Base-by-base conservation (phyloP, 2,888 invertebrate species). In the Sphecodes monilicornis region DNA sequence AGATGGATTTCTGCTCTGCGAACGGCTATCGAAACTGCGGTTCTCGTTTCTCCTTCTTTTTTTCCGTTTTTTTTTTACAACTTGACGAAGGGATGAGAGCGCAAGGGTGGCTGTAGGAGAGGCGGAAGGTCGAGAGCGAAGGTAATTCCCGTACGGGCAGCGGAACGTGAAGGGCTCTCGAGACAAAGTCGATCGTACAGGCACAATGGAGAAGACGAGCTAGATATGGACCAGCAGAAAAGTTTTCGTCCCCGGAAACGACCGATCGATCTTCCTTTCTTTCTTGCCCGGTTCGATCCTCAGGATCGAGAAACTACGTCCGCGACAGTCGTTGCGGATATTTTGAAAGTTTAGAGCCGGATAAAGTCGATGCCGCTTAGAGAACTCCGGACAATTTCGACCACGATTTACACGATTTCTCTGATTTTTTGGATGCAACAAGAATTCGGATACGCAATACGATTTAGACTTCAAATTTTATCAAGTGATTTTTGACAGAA, bases 121-220 rank as follows among this genome's bases (percentile, higher is more conserved):
- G 36, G 66, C 22, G 57, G 76, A 82, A 87, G 76, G 74, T 88
- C 78, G 85, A 87, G 85, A 82, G 75, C 68, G 78, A 81, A 85
- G 84, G 81, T 86, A 89, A 89, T 89, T 89, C 90, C 82, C 83
- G 82, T 80, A 74, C 80, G 81, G 76, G 46, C 70, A 83, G 68
- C 78, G 78, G 71, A 85, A 85, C 79, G 84, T 72, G 78, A 81
- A 88, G 84, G 73, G 71, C 74, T 82, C 86, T 88, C 85, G 82
- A 86, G 87, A 87, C 76, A 83, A 83, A 83, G 83, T 83, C 82
- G 82, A 82, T 80, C 75, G 83, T 39, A 70, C 54, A n/a, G 54
- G 66, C 54, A 84, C 84, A 83, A 83, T 83, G 84, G 84, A 54
- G 26, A 39, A 75, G 80, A 75, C 80, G 80, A 76, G 60, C 74